These are phyloP conservation scores for Corythornis vintsioides DNA, from an alignment of 2,113 vertebrate genomes.

Conservation along the genomic window DNA sequence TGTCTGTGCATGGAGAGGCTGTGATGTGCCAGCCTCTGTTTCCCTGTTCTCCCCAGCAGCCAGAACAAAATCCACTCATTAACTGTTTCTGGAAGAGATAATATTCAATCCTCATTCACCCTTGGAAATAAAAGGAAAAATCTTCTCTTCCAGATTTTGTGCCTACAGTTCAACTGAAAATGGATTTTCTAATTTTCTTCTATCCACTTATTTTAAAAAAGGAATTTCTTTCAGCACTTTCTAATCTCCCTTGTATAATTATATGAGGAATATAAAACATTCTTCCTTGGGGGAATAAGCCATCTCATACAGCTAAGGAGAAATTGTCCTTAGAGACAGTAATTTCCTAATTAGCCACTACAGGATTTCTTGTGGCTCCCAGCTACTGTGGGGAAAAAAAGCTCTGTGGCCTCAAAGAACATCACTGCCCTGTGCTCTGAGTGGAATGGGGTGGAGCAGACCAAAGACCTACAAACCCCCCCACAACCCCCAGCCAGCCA, in stretches of 20 bases:
- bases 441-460: neutral
- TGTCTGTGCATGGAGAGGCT: neutral
- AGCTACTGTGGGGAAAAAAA: neutral
- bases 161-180: neutral
- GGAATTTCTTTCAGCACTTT: conserved; percentile 23
- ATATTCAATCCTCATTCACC: neutral
- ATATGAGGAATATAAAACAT: conserved; percentile 18
- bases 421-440: neutral
- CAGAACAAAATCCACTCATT: neutral
- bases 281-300: conserved; percentile 40
- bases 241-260: conserved; percentile 18
- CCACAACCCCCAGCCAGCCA: neutral
- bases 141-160: neutral
- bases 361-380: conserved; percentile 11
- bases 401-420: neutral
- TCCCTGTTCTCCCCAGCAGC: neutral
- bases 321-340: conserved; percentile 46
- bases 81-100: neutral
- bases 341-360: conserved; percentile 54
- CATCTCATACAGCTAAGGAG: conserved; percentile 11
- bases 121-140: neutral
- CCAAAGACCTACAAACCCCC: neutral
- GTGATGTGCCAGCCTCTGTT: neutral
- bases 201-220: conserved; percentile 4
- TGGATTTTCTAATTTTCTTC: conserved; percentile 21